phyloP scores from a whole-genome alignment of 2,113 vertebrate species.

The Periophthalmus modestus region DNA sequence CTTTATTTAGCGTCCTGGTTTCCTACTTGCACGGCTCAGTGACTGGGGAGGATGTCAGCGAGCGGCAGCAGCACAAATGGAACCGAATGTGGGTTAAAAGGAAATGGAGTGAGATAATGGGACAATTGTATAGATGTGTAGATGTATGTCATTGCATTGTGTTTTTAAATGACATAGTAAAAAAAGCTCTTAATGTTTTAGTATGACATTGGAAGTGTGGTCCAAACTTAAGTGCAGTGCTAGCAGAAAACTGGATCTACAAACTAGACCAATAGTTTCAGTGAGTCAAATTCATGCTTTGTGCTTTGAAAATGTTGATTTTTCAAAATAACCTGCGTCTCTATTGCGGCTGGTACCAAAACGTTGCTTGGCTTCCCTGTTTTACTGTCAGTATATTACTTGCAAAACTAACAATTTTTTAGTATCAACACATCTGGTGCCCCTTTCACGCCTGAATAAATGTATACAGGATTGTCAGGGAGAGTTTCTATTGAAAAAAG shows the following conservation, averaged over 20 bases:
- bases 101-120: conserved; percentile 37
- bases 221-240: not conserved
- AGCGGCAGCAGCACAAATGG: not conserved
- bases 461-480: too few relatives aligned
- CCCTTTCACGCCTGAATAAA: too few relatives aligned
- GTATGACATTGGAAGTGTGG: not conserved
- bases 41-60: conserved; percentile 24
- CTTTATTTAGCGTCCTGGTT: conserved; percentile 37
- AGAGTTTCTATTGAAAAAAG: too few relatives aligned
- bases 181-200: not conserved
- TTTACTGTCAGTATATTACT: too few relatives aligned
- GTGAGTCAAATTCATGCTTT: not conserved
- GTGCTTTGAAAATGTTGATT: not conserved
- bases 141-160: conserved; percentile 30
- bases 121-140: conserved; percentile 31
- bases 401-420: not conserved
- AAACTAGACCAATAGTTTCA: not conserved
- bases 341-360: not conserved
- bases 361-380: not conserved
- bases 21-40: conserved; percentile 12
- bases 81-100: conserved; percentile 26
- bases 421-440: not conserved
- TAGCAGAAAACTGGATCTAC: not conserved
- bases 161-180: conserved; percentile 1
- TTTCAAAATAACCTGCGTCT: not conserved